Conservation (phyloP, 53 echinoderm and acorn worm genomes). For the Crossaster papposus region DNA sequence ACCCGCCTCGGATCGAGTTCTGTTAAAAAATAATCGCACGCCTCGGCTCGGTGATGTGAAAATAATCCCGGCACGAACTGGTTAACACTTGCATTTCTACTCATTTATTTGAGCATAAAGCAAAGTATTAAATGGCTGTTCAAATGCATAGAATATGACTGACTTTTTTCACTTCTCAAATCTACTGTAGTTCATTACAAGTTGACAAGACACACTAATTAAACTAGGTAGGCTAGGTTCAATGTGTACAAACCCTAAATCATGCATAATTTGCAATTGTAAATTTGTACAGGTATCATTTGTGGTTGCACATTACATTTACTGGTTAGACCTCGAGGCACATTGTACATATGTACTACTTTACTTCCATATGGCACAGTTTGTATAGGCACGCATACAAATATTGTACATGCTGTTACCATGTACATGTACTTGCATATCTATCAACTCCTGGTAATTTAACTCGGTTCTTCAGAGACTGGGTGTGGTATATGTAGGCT, state of each 20-base stretch:
- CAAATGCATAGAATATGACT: background rate
- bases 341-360: background rate
- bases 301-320: background rate
- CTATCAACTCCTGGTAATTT: background rate
- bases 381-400: background rate
- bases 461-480: background rate
- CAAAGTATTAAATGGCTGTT: conserved; percentile 40
- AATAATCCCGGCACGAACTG: too few species aligned
- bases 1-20: too few species aligned
- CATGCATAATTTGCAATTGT: background rate
- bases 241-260: too few species aligned
- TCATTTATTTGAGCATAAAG: background rate
- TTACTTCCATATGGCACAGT: background rate
- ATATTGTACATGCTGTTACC: background rate
- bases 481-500: too few species aligned
- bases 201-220: too few species aligned
- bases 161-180: too few species aligned
- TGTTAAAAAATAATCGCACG: too few species aligned
- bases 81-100: background rate
- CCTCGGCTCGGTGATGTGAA: too few species aligned
- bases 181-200: too few species aligned
- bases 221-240: too few species aligned
- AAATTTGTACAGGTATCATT: background rate
- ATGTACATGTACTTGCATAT: background rate
- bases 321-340: background rate